These are phyloP conservation scores for Spodoptera litura DNA, from an alignment of 1,140 invertebrate genomes.

Conservation along the genomic window DNA sequence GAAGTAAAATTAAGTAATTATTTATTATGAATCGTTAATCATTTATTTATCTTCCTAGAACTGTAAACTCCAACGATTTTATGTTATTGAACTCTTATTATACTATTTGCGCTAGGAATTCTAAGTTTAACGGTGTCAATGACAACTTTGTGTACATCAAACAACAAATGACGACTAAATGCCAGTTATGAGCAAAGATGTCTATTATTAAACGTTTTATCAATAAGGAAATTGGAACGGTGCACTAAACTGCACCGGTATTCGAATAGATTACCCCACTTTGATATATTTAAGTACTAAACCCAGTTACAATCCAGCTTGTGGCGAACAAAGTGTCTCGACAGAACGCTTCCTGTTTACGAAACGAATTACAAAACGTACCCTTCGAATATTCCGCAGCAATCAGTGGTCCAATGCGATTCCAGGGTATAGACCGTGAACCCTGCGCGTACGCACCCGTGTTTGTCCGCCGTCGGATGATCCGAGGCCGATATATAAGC, in stretches of 20 bases:
- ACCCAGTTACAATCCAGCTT: conserved; percentile 42
- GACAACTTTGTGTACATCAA: neutral
- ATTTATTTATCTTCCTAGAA: too few species aligned
- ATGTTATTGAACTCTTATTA: too few species aligned
- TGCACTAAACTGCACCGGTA: conserved; percentile 30
- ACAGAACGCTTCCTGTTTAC: conserved; percentile 54
- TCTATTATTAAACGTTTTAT: conserved; percentile 28
- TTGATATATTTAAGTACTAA: conserved; percentile 28
- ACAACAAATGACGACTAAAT: neutral
- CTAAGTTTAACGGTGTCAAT: neutral
- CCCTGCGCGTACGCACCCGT: conserved; percentile 71
- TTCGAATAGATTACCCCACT: conserved; percentile 27
- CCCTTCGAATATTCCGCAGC: conserved; percentile 62
- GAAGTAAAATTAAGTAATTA: too few species aligned
- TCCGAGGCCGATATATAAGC: conserved; percentile 84
- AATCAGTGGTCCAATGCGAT: conserved; percentile 67
- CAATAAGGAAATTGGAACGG: conserved; percentile 21
- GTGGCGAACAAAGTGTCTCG: conserved; percentile 41
- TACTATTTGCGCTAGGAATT: too few species aligned
- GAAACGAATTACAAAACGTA: conserved; percentile 54
- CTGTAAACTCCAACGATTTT: too few species aligned
- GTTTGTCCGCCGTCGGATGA: conserved; percentile 77
- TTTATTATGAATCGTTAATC: too few species aligned
- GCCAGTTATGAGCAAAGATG: conserved; percentile 4
- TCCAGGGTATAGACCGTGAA: conserved; percentile 82